Conservation (phyloP, 2,797 vertebrate species). For the Coilia nasus region DNA sequence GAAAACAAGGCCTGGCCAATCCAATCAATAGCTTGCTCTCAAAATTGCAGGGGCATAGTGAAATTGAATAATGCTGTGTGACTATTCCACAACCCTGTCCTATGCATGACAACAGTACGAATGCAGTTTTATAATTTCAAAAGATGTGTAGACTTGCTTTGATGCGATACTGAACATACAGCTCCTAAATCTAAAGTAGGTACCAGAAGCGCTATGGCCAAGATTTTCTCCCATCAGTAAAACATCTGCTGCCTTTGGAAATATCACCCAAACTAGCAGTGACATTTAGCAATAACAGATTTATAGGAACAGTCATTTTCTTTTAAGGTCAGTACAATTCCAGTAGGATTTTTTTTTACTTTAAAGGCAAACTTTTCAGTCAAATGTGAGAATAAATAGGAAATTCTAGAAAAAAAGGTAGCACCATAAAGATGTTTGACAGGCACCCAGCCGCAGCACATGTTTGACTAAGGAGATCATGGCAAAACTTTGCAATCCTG, state of each 20-base stretch:
- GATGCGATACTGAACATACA: not conserved
- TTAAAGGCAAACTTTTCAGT: not conserved
- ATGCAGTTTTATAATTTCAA: not conserved
- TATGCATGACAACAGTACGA: not conserved
- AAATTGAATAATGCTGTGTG: slow-evolving; percentile 4
- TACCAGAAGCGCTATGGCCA: not conserved
- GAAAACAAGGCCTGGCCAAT: not conserved
- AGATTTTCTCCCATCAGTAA: not conserved
- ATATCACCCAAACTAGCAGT: not conserved
- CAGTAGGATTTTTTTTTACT: not conserved
- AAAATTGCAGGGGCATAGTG: not conserved
- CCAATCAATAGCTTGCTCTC: slow-evolving; percentile 9
- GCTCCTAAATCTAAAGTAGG: not conserved
- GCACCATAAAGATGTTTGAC: not conserved
- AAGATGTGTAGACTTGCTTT: not conserved
- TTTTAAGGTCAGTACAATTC: slow-evolving; percentile 8
- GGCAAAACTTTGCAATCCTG: not conserved
- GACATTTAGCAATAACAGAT: slow-evolving; percentile 12
- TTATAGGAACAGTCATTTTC: not conserved
- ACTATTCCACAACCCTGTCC: slow-evolving; percentile 3
- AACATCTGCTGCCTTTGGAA: not conserved
- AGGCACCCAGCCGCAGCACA: not conserved
- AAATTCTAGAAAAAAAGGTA: not conserved
- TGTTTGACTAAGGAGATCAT: not conserved
- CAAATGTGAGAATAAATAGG: not conserved